phyloP scores from a whole-genome alignment of 2,113 vertebrate genomes.

The Neofelis nebulosa region DNA sequence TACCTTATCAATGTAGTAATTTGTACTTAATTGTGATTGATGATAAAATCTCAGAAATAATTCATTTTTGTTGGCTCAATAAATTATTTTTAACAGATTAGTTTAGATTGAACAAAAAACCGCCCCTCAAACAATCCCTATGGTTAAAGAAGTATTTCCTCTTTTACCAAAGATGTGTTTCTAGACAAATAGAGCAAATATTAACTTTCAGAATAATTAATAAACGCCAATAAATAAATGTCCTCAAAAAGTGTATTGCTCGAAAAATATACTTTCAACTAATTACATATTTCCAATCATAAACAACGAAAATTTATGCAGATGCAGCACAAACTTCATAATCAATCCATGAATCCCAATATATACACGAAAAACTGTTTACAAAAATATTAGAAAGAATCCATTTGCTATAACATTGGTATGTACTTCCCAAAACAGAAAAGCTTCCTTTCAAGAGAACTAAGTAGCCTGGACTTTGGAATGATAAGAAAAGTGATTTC shows the following conservation, averaged over 20 bases:
- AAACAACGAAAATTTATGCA: neutral
- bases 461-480: neutral
- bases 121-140: neutral
- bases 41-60: neutral
- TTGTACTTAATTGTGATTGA: constrained; percentile 44
- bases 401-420: neutral
- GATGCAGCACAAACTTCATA: neutral
- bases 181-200: neutral
- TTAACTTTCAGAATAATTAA: neutral
- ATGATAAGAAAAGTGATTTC: neutral
- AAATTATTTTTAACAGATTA: constrained; percentile 51
- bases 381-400: neutral
- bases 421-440: neutral
- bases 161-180: neutral
- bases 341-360: neutral
- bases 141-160: neutral
- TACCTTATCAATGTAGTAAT: neutral
- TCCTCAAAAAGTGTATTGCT: neutral
- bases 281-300: neutral
- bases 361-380: neutral
- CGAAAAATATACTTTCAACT: neutral
- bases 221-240: neutral
- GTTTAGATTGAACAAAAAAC: constrained; percentile 23
- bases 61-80: neutral
- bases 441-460: neutral